Conservation (phyloP, 2,888 invertebrate genomes). For the Oligia fasciuncula region DNA sequence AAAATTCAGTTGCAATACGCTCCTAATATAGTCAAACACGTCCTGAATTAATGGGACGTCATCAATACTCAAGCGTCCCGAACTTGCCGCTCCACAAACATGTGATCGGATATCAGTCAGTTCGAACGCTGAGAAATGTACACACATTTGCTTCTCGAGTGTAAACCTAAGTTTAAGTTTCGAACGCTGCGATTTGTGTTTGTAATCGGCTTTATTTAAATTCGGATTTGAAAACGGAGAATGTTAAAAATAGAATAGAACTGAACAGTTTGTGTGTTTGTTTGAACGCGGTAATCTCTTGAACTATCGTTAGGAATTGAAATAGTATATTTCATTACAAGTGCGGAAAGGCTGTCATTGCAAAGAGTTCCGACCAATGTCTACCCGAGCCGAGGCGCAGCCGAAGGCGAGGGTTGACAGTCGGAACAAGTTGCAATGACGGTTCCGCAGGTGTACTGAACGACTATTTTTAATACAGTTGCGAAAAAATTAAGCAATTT, state of each 20-base stretch:
- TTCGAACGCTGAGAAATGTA: slow-evolving; percentile 47
- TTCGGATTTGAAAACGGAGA: background rate
- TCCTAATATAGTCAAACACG: slow-evolving; percentile 7
- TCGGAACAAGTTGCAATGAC: too few species aligned
- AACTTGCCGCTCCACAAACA: slow-evolving; percentile 41
- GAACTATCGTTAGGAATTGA: too few species aligned
- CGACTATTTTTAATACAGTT: too few species aligned
- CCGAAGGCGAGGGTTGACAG: too few species aligned
- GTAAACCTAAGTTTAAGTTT: slow-evolving; percentile 30
- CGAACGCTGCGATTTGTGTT: slow-evolving; percentile 27
- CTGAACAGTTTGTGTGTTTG: too few species aligned
- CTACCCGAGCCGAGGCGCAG: too few species aligned
- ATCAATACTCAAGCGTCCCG: slow-evolving; percentile 40
- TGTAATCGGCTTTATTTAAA: slow-evolving; percentile 11
- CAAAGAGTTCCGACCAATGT: too few species aligned
- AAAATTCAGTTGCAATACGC: background rate
- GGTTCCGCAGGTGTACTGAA: too few species aligned
- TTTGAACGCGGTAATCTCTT: too few species aligned
- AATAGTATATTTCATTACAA: too few species aligned
- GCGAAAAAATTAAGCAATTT: too few species aligned
- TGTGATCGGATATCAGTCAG: slow-evolving; percentile 40
- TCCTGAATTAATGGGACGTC: slow-evolving; percentile 35
- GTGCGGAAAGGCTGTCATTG: too few species aligned
- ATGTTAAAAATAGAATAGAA: background rate
- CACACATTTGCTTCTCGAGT: slow-evolving; percentile 38